phyloP scores from a whole-genome alignment of 2,888 invertebrate species.

The Leucophora obtusa region DNA sequence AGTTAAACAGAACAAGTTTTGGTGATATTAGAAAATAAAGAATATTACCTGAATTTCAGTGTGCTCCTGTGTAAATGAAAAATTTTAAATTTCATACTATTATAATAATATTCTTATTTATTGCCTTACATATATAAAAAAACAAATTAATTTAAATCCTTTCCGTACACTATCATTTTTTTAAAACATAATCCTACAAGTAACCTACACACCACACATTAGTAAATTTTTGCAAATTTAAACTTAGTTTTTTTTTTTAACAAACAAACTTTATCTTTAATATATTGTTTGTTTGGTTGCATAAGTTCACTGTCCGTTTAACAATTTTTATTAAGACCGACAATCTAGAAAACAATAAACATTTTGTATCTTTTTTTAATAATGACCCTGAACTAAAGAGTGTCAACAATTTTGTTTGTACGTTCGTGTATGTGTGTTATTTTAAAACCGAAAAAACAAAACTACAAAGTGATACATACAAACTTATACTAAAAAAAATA shows the following conservation, averaged over 20 bases:
- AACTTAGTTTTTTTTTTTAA: no score
- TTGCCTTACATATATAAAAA: no score
- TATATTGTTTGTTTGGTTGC: not conserved
- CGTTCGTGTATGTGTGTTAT: not conserved
- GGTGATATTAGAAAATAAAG: no score
- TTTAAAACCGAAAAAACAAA: constrained; percentile 33
- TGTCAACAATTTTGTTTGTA: constrained; percentile 38
- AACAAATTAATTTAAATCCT: not conserved
- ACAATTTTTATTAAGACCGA: not conserved
- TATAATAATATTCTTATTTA: no score
- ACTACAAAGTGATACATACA: constrained; percentile 7
- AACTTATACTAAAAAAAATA: not conserved
- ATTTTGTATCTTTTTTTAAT: constrained; percentile 26
- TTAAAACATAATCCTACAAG: not conserved
- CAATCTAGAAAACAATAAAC: constrained; percentile 23
- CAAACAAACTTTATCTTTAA: no score
- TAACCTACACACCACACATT: not conserved
- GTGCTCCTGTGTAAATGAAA: no score
- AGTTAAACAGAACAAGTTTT: no score
- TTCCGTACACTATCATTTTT: not conserved
- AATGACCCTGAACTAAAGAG: constrained; percentile 49
- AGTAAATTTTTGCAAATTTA: no score
- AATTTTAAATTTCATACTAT: no score
- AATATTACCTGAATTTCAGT: no score
- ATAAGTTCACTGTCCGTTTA: not conserved